Evolutionary conservation across 2,888 invertebrate genomes (phyloP), one percentile per base, ranked within the genome.

Genomic region (Epinotia ramella): DNA sequence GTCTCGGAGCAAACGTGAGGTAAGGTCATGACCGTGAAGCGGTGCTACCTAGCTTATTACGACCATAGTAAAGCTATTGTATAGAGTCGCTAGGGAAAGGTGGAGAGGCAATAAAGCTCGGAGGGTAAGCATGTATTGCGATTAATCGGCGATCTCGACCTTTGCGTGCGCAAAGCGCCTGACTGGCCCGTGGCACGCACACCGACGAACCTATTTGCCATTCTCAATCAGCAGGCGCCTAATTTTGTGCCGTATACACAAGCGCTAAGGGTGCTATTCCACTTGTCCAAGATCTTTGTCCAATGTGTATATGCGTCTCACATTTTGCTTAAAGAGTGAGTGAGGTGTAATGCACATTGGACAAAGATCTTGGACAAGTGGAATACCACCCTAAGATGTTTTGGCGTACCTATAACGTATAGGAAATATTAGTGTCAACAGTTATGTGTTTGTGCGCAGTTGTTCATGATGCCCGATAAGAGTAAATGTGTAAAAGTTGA

Each of bases 91-190:
- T 82, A 73, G 80, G 84, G 82, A 84, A 84, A 85, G 85, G 88
- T 81, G 82, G 84, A 88, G 87, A 83, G 87, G 89, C 85, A 88
- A 90, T 92, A 90, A 92, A 89, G 86, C 83, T 84, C 82, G 84
- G 88, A 83, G 86, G 88, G 88, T 85, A 84, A 82, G 86, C 84
- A 83, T 83, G 84, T 83, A 83, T 84, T 80, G 86, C 87, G 85
- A 90, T 90, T 91, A 91, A 91, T 91, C 86, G 87, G 86, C 86
- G 88, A 87, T 88, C 86, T 86, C 87, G 92, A 89, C 92, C 93
- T 92, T 93, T 87, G 92, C 94, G 93, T 92, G 89, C 79, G 79
- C 78, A 70, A 80, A 84, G 88, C 91, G 92, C 93, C 91, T 92
- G 88, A 87, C 85, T 82, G 87, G 84, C 82, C 82, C 81, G 82